Base-by-base conservation (phyloP, 2,888 invertebrate species). In the Latrodectus elegans region DNA sequence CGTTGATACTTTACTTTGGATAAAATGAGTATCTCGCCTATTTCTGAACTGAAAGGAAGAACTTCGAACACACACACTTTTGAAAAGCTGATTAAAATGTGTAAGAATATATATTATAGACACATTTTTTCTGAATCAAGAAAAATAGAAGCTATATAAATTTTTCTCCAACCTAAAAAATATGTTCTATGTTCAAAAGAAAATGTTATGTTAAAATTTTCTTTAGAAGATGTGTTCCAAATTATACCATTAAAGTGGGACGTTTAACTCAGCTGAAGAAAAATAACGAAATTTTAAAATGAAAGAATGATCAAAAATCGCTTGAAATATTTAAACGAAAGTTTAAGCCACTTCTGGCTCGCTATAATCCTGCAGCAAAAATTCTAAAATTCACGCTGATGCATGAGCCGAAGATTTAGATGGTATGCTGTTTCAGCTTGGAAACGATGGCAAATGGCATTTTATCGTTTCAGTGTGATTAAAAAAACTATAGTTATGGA, bases 351-450 rank as follows among this genome's bases (percentile, higher is more conserved):
- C 52, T n/a, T 73, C 15, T 73, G 52, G 53, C 22, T 17, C 22
- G 10, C 10, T 70, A 49, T 70, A 70, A 70, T 22, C 70, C 70
- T 15, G 49, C 51, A 4, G 49, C 38, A 8, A 73, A 17, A 52
- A 73, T 6, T 15, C 72, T 22, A 11, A 73, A 53, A n/a, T 52
- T 73, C 53, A n/a, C n/a, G 52, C 9, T n/a, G 72, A 73, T 73
- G 53, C 72, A 53, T 51, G 72, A n/a, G 52, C 12, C 10, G 72
- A 73, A n/a, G 72, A 52, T 51, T 15, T 53, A 15, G 51, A 52
- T n/a, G 53, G 72, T 10, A 73, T 73, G 53, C 9, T 73, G 4
- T 22, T 73, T 52, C 72, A 73, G 6, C 15, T 52, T 52, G 72
- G 72, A 73, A 73, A 17, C 52, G 10, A n/a, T 73, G 17, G 53